Percentiles rank a stretch among this genome's conserved stretches.
These are phyloP conservation scores for Talpa occidentalis DNA, from an alignment of 2,113 vertebrate species.

Conservation along the genomic window DNA sequence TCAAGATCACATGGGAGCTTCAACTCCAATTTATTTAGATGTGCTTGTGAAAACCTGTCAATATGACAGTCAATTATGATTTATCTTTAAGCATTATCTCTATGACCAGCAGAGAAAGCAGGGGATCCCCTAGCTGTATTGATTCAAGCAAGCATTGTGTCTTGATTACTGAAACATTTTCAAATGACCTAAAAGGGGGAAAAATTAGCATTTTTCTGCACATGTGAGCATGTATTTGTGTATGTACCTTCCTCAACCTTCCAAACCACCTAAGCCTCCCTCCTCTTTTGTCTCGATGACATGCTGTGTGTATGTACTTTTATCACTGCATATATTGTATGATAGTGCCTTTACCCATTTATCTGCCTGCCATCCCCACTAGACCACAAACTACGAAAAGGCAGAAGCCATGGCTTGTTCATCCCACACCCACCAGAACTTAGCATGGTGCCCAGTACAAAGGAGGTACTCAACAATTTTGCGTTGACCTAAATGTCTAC, in stretches of 20 bases:
- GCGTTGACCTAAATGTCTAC: constrained; percentile 50
- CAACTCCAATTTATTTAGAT: constrained; percentile 47
- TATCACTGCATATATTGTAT: not conserved
- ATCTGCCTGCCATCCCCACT: not conserved
- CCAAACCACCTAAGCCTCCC: not conserved
- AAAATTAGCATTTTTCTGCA: not conserved
- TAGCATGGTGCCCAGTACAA: constrained; percentile 40
- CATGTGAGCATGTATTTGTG: not conserved
- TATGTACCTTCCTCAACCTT: not conserved
- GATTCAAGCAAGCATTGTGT: not conserved
- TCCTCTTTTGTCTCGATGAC: not conserved
- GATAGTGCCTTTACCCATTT: not conserved
- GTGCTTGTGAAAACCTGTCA: constrained; percentile 30
- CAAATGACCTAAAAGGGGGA: not conserved
- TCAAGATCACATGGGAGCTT: not conserved
- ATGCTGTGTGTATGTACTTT: not conserved
- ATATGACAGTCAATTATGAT: constrained; percentile 35
- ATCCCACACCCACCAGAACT: constrained; percentile 22
- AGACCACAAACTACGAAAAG: constrained; percentile 49
- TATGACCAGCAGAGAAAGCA: constrained; percentile 29
- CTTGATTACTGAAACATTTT: constrained; percentile 28
- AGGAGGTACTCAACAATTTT: constrained; percentile 41
- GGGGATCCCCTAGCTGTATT: not conserved
- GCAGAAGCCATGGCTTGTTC: constrained; percentile 4
- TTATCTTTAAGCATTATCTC: constrained; percentile 50